Evolutionary conservation across 2,888 invertebrate genomes (phyloP), one percentile per base, ranked within the genome.

Genomic region (Resseliella maxima): DNA sequence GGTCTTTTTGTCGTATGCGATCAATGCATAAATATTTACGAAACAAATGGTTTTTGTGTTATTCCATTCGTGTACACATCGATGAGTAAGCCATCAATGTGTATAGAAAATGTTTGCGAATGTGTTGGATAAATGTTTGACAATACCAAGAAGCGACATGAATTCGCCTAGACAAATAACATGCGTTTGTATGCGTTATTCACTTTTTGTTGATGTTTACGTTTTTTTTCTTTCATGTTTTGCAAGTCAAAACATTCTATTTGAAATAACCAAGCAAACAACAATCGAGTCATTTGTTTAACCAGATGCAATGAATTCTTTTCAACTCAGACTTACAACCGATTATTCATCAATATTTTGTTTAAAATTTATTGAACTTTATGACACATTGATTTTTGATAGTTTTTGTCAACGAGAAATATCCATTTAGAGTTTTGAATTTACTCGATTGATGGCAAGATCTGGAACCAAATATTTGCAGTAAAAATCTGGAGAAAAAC

Each of bases 51-150:
- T 12, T 72, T 72, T 3, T n/a, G 31, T 72, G 72, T 72, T 72
- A 31, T 72, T 31, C 72, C 72, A 72, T 72, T 72, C 72, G 72
- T 59, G 24, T 59, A n/a, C n/a, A 59, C 59, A n/a, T 72, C 72
- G 72, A 72, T 72, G 72, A 72, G 35, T 72, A 72, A 72, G 35
- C 72, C 6, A 31, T 12, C 1, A 15, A 27, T 36, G 83, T 38
- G 83, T n/a, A 38, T 24, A n/a, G n/a, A n/a, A n/a, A n/a, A 24
- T 38, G 81, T 38, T 3, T 83, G 38, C n/a, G 38, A 8, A 6
- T 38, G 83, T 38, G 21, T 36, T n/a, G n/a, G n/a, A n/a, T n/a
- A n/a, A n/a, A 21, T n/a, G 83, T 83, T 36, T 83, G 83, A 72
- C 72, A 72, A 72, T 72, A 72, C 72, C 0, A 31, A 12, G 21